phyloP scores from a whole-genome alignment of 2,113 vertebrate genomes.

The Lophotis ruficrista region DNA sequence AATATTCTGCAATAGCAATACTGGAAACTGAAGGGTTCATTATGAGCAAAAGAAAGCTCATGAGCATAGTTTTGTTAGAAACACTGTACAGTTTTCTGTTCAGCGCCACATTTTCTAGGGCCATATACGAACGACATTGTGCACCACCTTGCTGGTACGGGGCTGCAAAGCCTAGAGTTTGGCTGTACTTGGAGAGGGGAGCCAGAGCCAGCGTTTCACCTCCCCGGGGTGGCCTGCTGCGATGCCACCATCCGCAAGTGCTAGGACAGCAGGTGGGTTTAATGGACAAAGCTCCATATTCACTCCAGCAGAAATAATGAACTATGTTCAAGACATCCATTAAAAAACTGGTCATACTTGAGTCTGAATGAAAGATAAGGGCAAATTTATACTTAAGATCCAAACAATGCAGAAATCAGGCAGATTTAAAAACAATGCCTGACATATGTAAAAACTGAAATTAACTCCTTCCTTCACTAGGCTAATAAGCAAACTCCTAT shows the following conservation, averaged over 20 bases:
- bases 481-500: neutral
- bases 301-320: neutral
- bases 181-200: neutral
- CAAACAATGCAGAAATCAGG: neutral
- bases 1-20: neutral
- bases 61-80: neutral
- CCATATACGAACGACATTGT: neutral
- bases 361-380: neutral
- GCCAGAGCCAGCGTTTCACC: neutral
- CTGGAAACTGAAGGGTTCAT: neutral
- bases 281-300: neutral
- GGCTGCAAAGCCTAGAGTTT: neutral
- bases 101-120: neutral
- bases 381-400: neutral
- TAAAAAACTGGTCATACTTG: neutral
- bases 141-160: neutral
- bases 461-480: neutral
- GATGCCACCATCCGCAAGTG: neutral
- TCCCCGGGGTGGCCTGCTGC: rapidly evolving
- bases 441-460: neutral
- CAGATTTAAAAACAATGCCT: neutral
- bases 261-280: neutral
- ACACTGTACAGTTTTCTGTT: neutral
- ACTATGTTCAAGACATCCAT: neutral
- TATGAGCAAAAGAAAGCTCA: neutral